phyloP scores from a whole-genome alignment of 2,888 invertebrate genomes.

The Apeira syringaria region DNA sequence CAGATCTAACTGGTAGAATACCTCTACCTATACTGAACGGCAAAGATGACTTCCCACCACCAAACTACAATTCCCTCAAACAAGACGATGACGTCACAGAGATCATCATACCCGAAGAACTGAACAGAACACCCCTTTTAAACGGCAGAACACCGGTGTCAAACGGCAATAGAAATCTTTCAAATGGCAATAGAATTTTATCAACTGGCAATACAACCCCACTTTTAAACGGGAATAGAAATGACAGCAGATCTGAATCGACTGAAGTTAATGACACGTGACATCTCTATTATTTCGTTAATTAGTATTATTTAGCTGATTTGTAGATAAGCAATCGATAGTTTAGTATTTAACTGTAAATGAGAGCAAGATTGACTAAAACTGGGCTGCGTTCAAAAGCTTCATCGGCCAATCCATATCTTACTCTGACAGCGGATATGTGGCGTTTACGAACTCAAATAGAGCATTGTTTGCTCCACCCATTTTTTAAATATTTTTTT shows the following conservation, averaged over 20 bases:
- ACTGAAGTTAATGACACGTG: conserved; percentile 52
- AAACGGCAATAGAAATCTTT: conserved; percentile 37
- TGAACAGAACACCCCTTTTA: conserved; percentile 46
- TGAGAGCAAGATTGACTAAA: too few species aligned
- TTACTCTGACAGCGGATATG: too few species aligned
- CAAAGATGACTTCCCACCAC: conserved; percentile 56
- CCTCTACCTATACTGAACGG: conserved; percentile 52
- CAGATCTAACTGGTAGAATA: conserved; percentile 69
- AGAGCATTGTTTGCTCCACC: too few species aligned
- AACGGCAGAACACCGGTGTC: conserved; percentile 23
- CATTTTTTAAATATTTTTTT: too few species aligned
- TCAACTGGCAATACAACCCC: too few species aligned
- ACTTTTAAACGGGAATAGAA: conserved; percentile 13
- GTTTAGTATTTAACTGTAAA: too few species aligned
- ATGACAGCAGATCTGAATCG: conserved; percentile 30
- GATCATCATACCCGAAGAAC: conserved; percentile 56
- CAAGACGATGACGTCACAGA: conserved; percentile 59
- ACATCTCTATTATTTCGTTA: conserved; percentile 26
- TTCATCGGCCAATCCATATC: too few species aligned
- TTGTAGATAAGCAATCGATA: conserved; percentile 9
- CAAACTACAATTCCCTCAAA: conserved; percentile 59
- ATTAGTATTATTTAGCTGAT: conserved; percentile 11
- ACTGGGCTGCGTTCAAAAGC: too few species aligned
- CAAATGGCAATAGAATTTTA: neutral
- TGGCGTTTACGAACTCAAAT: too few species aligned